These are phyloP conservation scores for Carcharodon carcharias DNA, from an alignment of 2,797 vertebrate genomes.

Conservation along the genomic window DNA sequence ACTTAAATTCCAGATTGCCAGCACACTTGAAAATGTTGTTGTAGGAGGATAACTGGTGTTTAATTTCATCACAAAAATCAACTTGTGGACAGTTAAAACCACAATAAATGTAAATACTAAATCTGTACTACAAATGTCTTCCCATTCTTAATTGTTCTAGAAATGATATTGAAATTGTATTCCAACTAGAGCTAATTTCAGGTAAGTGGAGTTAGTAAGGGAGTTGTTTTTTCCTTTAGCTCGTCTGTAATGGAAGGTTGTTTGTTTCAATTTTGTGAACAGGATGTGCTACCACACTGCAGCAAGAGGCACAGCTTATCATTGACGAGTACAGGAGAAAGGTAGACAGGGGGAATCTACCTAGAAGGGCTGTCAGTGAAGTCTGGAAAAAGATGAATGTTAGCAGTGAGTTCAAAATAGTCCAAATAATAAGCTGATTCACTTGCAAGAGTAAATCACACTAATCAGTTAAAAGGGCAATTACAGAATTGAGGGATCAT, in stretches of 20 bases:
- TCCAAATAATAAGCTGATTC: slow-evolving; percentile 16
- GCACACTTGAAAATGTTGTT: neutral
- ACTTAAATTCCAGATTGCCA: neutral
- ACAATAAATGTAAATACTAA: neutral
- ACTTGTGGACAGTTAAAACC: neutral
- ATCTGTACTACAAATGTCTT: neutral
- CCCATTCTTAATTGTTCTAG: neutral
- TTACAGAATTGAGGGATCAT: neutral
- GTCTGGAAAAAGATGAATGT: slow-evolving; percentile 38
- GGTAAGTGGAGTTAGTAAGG: neutral
- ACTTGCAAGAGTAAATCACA: neutral
- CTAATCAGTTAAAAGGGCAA: neutral
- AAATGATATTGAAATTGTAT: neutral
- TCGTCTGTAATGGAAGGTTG: slow-evolving; percentile 3
- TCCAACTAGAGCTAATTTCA: neutral
- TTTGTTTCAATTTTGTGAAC: slow-evolving; percentile 36
- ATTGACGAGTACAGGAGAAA: slow-evolving; percentile 37
- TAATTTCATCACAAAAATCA: neutral
- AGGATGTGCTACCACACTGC: slow-evolving; percentile 25
- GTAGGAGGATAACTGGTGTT: neutral
- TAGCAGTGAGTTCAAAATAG: slow-evolving; percentile 40
- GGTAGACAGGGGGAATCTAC: slow-evolving; percentile 23
- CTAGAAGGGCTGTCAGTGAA: slow-evolving; percentile 35
- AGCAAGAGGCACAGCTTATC: slow-evolving; percentile 38
- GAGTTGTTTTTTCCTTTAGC: neutral